Conservation (phyloP, 2,113 vertebrate species). For the Thomomys bottae region DNA sequence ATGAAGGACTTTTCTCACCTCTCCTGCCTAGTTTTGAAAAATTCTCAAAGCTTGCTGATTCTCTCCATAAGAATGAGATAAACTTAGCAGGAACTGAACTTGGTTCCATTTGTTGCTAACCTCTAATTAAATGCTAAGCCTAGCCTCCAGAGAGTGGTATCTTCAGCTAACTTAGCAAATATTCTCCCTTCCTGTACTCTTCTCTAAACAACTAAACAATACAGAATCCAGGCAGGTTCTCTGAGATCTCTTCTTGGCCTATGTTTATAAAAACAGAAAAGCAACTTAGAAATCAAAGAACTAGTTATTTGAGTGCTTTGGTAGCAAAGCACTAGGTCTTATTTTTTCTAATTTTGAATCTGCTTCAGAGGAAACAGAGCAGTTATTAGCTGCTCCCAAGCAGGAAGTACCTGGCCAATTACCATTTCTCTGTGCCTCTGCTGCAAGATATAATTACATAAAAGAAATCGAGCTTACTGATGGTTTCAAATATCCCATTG, state of each 20-base stretch:
- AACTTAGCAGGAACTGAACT: slow-evolving; percentile 30
- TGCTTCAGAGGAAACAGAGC: neutral
- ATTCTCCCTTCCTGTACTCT: neutral
- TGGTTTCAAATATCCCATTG: neutral
- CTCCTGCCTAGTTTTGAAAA: neutral
- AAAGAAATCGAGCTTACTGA: neutral
- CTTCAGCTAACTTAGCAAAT: neutral
- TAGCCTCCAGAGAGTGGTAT: neutral
- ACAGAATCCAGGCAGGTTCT: neutral
- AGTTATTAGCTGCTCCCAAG: neutral
- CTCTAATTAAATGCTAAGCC: slow-evolving; percentile 21
- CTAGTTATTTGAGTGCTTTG: neutral
- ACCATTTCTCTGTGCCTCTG: neutral
- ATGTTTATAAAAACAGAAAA: neutral
- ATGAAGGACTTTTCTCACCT: neutral
- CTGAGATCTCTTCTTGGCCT: neutral
- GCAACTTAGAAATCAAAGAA: neutral
- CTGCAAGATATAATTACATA: neutral
- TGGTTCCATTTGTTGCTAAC: slow-evolving; percentile 21
- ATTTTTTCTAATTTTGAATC: neutral
- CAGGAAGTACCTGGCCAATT: neutral
- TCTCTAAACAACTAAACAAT: slow-evolving; percentile 42
- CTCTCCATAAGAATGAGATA: neutral
- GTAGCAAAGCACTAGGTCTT: neutral
- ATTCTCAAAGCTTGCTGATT: neutral